A percentile compares a stretch with the other conserved stretches of the same genome.
These are phyloP conservation scores for Caenorhabditis imperialis DNA, from an alignment of 2,888 invertebrate species.

Conservation along the genomic window DNA sequence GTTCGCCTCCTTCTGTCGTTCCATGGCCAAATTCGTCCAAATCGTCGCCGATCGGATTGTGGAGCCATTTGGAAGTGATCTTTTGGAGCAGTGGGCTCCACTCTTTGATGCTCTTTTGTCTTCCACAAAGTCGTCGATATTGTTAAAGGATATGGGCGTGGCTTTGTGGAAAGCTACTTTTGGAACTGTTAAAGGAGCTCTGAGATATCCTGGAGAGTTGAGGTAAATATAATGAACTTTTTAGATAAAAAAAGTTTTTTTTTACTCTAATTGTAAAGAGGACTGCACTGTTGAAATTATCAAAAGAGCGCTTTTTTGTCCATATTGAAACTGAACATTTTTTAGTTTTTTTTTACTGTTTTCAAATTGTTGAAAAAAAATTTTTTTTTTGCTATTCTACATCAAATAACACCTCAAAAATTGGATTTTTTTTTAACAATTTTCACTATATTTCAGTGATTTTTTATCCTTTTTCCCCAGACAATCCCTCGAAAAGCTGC, in stretches of 20 bases:
- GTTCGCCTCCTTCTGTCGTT: background rate
- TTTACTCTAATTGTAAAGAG: no score
- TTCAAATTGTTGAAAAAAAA: no score
- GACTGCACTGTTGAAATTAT: no score
- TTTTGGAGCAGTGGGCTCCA: slow-evolving; percentile 10
- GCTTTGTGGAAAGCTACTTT: slow-evolving; percentile 23
- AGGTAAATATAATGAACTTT: slow-evolving; percentile 2
- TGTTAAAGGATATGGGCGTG: slow-evolving; percentile 9
- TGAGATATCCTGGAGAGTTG: slow-evolving; percentile 9
- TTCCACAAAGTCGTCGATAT: background rate
- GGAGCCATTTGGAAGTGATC: slow-evolving; percentile 24
- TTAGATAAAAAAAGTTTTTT: no score
- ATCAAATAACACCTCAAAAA: no score
- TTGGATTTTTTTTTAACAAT: no score
- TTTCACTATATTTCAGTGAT: no score
- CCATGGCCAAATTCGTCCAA: slow-evolving; percentile 3
- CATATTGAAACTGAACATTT: no score
- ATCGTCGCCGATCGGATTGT: background rate
- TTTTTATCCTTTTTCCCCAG: no score
- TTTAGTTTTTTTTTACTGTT: no score
- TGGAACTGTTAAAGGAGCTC: slow-evolving; percentile 1
- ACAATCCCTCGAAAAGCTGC: slow-evolving; percentile 5
- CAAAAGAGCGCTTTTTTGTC: no score
- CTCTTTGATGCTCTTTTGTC: slow-evolving; percentile 8
- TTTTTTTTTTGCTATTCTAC: no score